Base-by-base conservation (phyloP, 2,888 invertebrate genomes). In the Carabus problematicus region DNA sequence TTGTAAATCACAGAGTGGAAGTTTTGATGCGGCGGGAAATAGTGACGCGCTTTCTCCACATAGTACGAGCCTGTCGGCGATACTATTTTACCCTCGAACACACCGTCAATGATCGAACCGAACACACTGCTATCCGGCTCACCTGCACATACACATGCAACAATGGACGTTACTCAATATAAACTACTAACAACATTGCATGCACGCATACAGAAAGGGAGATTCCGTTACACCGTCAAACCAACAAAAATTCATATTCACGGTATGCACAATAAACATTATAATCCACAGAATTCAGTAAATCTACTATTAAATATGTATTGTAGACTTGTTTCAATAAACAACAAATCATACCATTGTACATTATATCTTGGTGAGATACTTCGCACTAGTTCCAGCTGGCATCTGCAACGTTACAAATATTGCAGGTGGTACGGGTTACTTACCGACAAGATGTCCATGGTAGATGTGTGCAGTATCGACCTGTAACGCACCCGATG, bases 1-100 rank as follows among this genome's bases (percentile, higher is more conserved):
- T 91, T 90, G 84, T 98, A 98, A 80, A 98, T 97, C 80, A 98
- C 90, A 73, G 97, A 97, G 86, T 97, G 94, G 78, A 90, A 93
- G 76, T 88, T 88, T 78, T 85, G 83, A 73, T 87, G 85, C 72
- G 82, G 80, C 64, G 88, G 88, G 83, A 97, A 95, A 85, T 97
- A 98, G 81, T 93, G 91, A 78, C 92, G 90, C 73, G 96, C 92
- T 84, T 93, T 92, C 84, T 99, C 98, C 77, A 99, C 93, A 84
- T 92, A 97, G 86, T 88, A 99, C 70, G 92, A 88, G 76, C 94
- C 95, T 77, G 87, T 87, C 75, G 91, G 90, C 71, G 95, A 91
- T 76, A 92, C 84, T 77, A 99, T 95, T 85, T 95, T 94, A 72
- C 98, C 98, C 81, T 97, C 95, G 84, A 98, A 98, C 72, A 98